These are phyloP conservation scores for Aurelia sp. DNA, from an alignment of 30 jellyfish, hydroid and myxozoan species.

Conservation along the genomic window DNA sequence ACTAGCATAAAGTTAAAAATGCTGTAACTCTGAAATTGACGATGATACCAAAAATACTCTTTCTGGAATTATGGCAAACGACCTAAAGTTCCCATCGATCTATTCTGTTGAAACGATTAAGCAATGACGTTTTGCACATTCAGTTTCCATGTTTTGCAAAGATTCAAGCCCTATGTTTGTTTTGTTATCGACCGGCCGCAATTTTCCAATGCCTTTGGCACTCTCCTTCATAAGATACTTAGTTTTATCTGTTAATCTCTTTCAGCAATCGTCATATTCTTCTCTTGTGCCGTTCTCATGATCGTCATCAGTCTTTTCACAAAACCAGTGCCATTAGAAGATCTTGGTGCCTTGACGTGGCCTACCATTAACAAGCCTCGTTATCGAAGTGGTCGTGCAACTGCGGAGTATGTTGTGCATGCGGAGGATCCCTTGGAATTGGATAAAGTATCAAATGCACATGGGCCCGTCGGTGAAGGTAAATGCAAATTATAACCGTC, in stretches of 20 bases:
- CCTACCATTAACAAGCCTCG: slow-evolving; percentile 54
- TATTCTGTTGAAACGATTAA: too few species aligned
- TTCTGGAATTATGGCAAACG: too few species aligned
- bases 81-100: too few species aligned
- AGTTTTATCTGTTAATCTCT: neutral
- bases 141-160: too few species aligned
- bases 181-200: too few species aligned
- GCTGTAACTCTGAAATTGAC: too few species aligned
- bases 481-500: neutral
- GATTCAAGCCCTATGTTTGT: too few species aligned
- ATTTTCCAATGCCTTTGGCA: too few species aligned
- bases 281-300: slow-evolving; percentile 75
- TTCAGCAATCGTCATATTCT: slow-evolving; percentile 85
- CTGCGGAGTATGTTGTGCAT: slow-evolving; percentile 63
- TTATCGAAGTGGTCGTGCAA: slow-evolving; percentile 7
- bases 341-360: slow-evolving; percentile 95
- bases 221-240: too few species aligned
- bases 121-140: too few species aligned
- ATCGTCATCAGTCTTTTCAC: slow-evolving; percentile 74
- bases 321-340: slow-evolving; percentile 79
- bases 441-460: slow-evolving; percentile 28
- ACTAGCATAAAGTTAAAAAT: too few species aligned
- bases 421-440: slow-evolving; percentile 16
- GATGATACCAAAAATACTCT: too few species aligned
- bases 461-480: slow-evolving; percentile 59